phyloP scores from a whole-genome alignment of 2,888 invertebrate genomes.

The Gnatocerus cornutus region DNA sequence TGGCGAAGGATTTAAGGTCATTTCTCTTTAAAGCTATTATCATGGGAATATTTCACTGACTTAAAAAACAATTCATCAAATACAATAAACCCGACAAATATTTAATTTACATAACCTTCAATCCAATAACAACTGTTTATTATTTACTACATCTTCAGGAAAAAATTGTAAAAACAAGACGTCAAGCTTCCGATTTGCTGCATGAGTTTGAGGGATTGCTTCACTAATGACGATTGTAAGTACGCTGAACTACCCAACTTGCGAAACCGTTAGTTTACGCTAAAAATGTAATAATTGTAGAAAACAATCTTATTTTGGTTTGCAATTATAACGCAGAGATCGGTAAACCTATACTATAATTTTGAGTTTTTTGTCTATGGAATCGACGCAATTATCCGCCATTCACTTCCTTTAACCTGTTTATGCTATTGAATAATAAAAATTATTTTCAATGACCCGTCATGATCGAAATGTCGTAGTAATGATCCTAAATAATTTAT shows the following conservation, averaged over 20 bases:
- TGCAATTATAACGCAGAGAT: not conserved
- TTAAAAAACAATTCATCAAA: slow-evolving; percentile 1
- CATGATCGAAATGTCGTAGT: slow-evolving; percentile 24
- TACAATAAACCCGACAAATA: slow-evolving; percentile 12
- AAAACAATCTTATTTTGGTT: slow-evolving; percentile 9
- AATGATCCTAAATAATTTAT: slow-evolving; percentile 36
- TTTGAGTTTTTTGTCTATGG: not conserved
- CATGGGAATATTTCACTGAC: not conserved
- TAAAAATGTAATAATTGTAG: not conserved
- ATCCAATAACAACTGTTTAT: not conserved
- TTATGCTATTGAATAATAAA: slow-evolving; percentile 18
- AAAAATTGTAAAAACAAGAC: not conserved
- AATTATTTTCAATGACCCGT: slow-evolving; percentile 28
- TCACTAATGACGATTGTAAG: not conserved
- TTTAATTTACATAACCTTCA: slow-evolving; percentile 12
- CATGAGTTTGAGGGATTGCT: not conserved
- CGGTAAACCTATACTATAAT: not conserved
- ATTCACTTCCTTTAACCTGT: slow-evolving; percentile 31
- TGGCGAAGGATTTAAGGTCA: slow-evolving; percentile 10
- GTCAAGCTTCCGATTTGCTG: not conserved
- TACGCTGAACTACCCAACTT: not conserved
- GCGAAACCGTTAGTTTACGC: slow-evolving; percentile 4
- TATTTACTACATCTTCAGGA: not conserved
- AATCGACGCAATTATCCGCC: slow-evolving; percentile 15
- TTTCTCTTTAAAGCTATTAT: slow-evolving; percentile 2